Conservation (phyloP, 2,888 invertebrate genomes). For the Emmelina monodactyla region DNA sequence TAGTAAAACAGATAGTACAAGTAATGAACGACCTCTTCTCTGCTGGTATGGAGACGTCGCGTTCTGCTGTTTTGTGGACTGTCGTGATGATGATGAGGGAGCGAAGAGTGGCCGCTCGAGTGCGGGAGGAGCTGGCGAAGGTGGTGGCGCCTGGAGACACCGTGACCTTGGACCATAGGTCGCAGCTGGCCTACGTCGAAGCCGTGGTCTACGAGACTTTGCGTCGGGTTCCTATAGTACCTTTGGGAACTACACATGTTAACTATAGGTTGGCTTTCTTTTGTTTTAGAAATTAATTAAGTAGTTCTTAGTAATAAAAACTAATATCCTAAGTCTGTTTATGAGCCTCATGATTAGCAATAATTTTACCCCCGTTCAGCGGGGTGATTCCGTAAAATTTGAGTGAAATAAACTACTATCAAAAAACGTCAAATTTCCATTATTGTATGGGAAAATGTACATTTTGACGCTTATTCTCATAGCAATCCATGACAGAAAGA, state of each 20-base stretch:
- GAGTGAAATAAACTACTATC: no score
- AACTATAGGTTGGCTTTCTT: conserved; percentile 72
- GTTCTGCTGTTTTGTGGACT: conserved; percentile 83
- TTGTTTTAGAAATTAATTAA: conserved; percentile 4
- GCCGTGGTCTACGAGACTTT: conserved; percentile 83
- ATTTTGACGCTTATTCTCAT: no score
- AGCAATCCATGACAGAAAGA: no score
- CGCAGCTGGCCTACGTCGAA: conserved; percentile 77
- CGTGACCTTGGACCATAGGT: conserved; percentile 77
- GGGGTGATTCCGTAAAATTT: no score
- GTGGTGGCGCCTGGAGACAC: conserved; percentile 75
- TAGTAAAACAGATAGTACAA: conserved; percentile 85
- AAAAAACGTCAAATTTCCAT: no score
- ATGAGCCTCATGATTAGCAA: background rate
- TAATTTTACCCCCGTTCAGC: no score
- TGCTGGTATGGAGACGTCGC: conserved; percentile 89
- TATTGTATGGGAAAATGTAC: no score
- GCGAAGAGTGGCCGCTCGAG: conserved; percentile 73
- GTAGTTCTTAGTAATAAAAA: background rate
- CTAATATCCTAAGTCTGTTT: background rate
- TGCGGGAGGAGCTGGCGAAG: conserved; percentile 79
- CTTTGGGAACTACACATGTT: conserved; percentile 84
- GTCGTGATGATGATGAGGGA: conserved; percentile 81
- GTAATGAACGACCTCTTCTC: conserved; percentile 87
- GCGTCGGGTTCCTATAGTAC: conserved; percentile 79